phyloP scores from a whole-genome alignment of 1,140 invertebrate genomes.

The Adoxophyes honmai region DNA sequence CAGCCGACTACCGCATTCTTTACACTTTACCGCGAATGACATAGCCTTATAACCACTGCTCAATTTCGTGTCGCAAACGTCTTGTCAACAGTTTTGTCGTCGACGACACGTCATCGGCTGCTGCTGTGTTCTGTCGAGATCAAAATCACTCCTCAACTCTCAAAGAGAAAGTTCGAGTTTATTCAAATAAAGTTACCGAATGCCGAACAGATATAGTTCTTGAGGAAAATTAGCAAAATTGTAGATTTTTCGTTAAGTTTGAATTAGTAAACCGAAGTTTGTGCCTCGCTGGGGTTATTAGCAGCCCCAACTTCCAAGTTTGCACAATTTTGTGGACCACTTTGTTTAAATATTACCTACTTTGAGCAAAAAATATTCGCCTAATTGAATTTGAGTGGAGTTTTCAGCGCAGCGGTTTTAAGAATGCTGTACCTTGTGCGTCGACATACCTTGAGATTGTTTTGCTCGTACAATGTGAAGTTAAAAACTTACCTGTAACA shows the following conservation, averaged over 20 bases:
- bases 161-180: conserved; percentile 5
- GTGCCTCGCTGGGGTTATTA: conserved; percentile 11
- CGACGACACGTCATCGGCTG: too few relatives aligned
- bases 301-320: conserved; percentile 33
- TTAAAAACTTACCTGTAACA: conserved; percentile 7
- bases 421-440: not conserved
- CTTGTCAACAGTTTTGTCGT: too few relatives aligned
- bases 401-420: conserved; percentile 7
- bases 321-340: conserved; percentile 43
- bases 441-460: not conserved
- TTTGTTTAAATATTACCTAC: conserved; percentile 35
- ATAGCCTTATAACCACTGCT: too few relatives aligned
- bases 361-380: conserved; percentile 8
- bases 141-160: too few relatives aligned
- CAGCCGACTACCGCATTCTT: too few relatives aligned
- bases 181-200: conserved; percentile 9
- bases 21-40: too few relatives aligned
- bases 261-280: conserved; percentile 19
- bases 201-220: conserved; percentile 4
- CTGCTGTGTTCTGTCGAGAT: too few relatives aligned
- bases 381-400: conserved; percentile 1
- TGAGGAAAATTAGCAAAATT: conserved; percentile 6
- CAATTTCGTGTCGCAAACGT: too few relatives aligned
- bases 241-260: conserved; percentile 13
- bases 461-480: not conserved